A percentile compares a stretch with the other conserved stretches of the same genome.
Evolutionary conservation across 92 coral and sea anemone species (phyloP).

Genomic region (Phenganax marumi): DNA sequence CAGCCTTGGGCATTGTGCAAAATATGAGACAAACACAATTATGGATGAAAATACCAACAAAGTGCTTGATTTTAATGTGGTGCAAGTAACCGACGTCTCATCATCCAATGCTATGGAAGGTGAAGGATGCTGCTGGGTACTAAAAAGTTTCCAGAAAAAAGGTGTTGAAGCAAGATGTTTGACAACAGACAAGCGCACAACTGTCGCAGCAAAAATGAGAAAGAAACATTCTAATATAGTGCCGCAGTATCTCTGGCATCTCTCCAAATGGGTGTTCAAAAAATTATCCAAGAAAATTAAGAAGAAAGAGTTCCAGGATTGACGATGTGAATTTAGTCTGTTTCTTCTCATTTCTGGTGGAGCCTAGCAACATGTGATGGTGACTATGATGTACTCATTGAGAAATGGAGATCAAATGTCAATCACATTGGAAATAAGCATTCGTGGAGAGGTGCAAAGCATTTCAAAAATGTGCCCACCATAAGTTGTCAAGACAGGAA

Average conservation of each 20-base stretch:
- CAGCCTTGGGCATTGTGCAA: too few species aligned
- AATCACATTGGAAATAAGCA: conserved; percentile 53
- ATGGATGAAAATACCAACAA: too few species aligned
- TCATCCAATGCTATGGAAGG: too few species aligned
- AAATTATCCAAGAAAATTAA: conserved; percentile 18
- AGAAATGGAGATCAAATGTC: conserved; percentile 59
- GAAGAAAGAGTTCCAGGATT: conserved; percentile 10
- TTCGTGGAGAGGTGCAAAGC: conserved; percentile 40
- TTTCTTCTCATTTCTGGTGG: conserved; percentile 66
- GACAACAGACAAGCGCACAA: too few species aligned
- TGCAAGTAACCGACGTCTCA: too few species aligned
- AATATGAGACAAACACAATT: too few species aligned
- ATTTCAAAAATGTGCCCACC: conserved; percentile 55
- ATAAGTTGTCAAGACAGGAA: conserved; percentile 40
- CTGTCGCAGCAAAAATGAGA: too few species aligned
- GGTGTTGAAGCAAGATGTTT: too few species aligned
- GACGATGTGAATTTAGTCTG: conserved; percentile 54
- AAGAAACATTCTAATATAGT: not conserved
- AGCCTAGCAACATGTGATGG: conserved; percentile 59
- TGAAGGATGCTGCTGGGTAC: too few species aligned
- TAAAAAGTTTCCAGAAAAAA: too few species aligned
- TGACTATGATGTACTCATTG: conserved; percentile 49
- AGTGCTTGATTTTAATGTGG: too few species aligned
- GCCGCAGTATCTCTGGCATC: not conserved
- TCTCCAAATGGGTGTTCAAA: not conserved